These are phyloP conservation scores for Oncorhynchus nerka DNA, from an alignment of 2,113 vertebrate species.

Conservation along the genomic window DNA sequence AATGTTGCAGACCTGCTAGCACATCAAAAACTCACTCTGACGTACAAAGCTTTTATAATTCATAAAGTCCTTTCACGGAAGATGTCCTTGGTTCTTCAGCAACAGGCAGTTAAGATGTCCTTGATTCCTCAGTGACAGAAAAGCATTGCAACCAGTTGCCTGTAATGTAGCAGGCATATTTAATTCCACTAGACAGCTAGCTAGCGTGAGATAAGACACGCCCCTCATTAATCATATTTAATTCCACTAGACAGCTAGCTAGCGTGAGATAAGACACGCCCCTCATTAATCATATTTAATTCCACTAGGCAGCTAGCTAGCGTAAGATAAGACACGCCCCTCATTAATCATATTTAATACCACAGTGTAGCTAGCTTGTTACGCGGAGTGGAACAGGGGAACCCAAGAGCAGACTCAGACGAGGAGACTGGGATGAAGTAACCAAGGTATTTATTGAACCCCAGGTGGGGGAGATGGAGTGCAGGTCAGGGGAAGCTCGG, in stretches of 20 bases:
- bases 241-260: background rate
- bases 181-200: conserved; percentile 26
- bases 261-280: conserved; percentile 41
- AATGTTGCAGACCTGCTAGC: conserved; percentile 60
- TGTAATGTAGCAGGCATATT: conserved; percentile 27
- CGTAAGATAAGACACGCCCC: conserved; percentile 43
- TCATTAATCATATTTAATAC: conserved; percentile 14
- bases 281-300: conserved; percentile 21
- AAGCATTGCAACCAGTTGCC: conserved; percentile 36
- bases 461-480: no score
- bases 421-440: no score
- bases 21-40: conserved; percentile 44
- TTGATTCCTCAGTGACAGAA: conserved; percentile 21
- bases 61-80: conserved; percentile 19
- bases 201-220: conserved; percentile 39
- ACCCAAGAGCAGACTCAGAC: no score
- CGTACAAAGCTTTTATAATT: conserved; percentile 57
- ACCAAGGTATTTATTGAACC: no score
- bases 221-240: conserved; percentile 26
- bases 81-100: no score
- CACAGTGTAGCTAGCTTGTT: no score
- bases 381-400: no score
- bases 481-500: no score
- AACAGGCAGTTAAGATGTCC: no score
- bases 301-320: background rate